Percentiles rank a stretch among this genome's conserved stretches.
These are phyloP conservation scores for Metopia argyrocephala DNA, from an alignment of 2,888 invertebrate species.

Conservation along the genomic window DNA sequence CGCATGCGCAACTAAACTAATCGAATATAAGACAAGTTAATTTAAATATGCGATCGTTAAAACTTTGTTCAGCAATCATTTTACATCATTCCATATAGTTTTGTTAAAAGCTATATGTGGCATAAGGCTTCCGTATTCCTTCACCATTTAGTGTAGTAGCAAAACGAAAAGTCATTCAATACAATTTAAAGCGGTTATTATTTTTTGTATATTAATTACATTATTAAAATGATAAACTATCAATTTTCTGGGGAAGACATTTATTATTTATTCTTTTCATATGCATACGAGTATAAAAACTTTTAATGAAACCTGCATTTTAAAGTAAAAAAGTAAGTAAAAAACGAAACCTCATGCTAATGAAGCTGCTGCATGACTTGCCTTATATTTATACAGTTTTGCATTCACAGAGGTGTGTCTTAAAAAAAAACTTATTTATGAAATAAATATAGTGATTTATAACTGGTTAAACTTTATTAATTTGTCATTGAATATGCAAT, in stretches of 20 bases:
- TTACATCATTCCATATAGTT: not conserved
- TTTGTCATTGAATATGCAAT: conserved; percentile 60
- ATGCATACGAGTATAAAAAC: no score
- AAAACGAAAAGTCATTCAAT: conserved; percentile 6
- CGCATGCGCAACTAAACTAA: conserved; percentile 50
- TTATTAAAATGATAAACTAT: conserved; percentile 65
- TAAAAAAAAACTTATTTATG: conserved; percentile 56
- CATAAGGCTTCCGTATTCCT: not conserved
- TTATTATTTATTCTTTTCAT: conserved; percentile 45
- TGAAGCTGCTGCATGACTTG: not conserved
- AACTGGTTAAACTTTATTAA: conserved; percentile 49
- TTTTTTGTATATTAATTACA: conserved; percentile 63
- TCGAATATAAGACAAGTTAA: conserved; percentile 53
- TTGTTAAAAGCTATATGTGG: no score
- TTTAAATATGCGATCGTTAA: conserved; percentile 18
- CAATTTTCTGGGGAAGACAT: conserved; percentile 62
- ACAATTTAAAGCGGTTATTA: conserved; percentile 5
- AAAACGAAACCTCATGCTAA: no score
- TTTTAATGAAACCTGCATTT: no score
- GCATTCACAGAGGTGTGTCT: conserved; percentile 38
- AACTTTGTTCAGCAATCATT: not conserved
- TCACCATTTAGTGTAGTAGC: not conserved
- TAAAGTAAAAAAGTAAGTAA: no score
- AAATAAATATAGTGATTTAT: conserved; percentile 57
- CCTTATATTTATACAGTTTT: no score